Evolutionary conservation across 2,113 vertebrate genomes (phyloP), one percentile per base, ranked within the genome.

Genomic region (Callocephalon fimbriatum): DNA sequence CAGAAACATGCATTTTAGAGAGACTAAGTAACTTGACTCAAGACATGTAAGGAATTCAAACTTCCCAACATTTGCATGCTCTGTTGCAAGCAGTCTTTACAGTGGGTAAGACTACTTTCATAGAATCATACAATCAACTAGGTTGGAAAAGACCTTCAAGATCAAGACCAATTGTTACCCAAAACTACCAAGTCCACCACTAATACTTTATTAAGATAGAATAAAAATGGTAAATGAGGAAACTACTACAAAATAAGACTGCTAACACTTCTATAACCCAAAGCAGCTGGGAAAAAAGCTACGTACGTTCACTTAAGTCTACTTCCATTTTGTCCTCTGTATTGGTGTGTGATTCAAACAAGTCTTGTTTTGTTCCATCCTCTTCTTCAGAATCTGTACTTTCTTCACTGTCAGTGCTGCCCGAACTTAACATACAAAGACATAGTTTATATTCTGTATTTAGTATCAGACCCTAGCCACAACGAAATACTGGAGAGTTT

Each of bases 311-410:
- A 94, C 92, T 99, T 83, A 99, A 94, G 92, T 99, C 99, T 31
- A 99, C 99, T 92, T 99, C 99, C 99, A 99, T 99, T 74, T 99
- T 98, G 95, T 99, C 99, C 80, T 99, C 99, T 8, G 98, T 86
- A 74, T 73, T 98, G 74, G 98, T 93, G 45, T 98, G 97, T 1
- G 98, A 96, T 62, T 99, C 99, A 54, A 99, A 99, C 9, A 99
- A 81, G 88, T 99, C 99, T 80, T 99, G 98, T 90, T 99, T 99
- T 8, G 97, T 73, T 81, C 98, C 99, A 74, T 99, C 99, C 84
- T 99, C 99, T n/a, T 99, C 99, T 96, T 99, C 99, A 0, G 99
- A 99, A 95, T 99, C 99, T 53, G 99, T 99, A 92, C 99, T 99
- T 93, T 99, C 99, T 96, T 99, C 99, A 13, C 99, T 99, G 98